Percentiles rank a stretch among this genome's conserved stretches.
phyloP scores from a whole-genome alignment of 2,888 invertebrate genomes.

The Gymnocheta viridis region DNA sequence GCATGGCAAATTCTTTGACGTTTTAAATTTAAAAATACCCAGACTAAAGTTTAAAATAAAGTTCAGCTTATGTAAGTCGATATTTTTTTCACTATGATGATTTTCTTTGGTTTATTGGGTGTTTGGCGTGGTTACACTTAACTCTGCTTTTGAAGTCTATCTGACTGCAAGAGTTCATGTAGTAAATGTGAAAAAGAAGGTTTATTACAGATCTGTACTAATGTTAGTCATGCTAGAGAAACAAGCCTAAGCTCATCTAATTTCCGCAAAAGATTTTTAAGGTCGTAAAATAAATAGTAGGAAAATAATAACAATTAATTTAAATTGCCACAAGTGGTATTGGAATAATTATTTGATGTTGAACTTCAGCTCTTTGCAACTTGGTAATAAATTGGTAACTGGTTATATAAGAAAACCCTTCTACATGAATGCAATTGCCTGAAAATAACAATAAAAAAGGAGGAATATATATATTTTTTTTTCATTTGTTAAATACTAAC shows the following conservation, averaged over 20 bases:
- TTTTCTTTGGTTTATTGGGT: not conserved
- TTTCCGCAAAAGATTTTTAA: constrained; percentile 66
- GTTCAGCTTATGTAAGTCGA: not conserved
- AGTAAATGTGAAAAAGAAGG: constrained; percentile 38
- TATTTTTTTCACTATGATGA: not conserved
- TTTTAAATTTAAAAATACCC: no score
- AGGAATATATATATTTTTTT: not conserved
- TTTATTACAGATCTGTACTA: not conserved
- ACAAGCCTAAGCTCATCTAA: constrained; percentile 23
- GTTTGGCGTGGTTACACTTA: not conserved
- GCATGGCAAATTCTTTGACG: no score
- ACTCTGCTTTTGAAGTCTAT: constrained; percentile 42
- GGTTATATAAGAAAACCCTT: not conserved
- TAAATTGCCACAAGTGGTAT: constrained; percentile 41
- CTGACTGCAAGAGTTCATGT: constrained; percentile 27
- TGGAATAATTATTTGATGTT: constrained; percentile 12
- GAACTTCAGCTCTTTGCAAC: not conserved
- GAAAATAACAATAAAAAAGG: not conserved
- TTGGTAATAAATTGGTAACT: not conserved
- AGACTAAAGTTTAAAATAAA: no score
- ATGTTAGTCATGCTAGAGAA: constrained; percentile 24
- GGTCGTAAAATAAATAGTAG: constrained; percentile 37
- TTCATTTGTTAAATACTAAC: no score
- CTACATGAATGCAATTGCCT: not conserved
- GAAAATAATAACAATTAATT: constrained; percentile 53